Evolutionary conservation across 2,113 vertebrate genomes (phyloP), one percentile per base, ranked within the genome.

Genomic region (Podocnemis expansa): DNA sequence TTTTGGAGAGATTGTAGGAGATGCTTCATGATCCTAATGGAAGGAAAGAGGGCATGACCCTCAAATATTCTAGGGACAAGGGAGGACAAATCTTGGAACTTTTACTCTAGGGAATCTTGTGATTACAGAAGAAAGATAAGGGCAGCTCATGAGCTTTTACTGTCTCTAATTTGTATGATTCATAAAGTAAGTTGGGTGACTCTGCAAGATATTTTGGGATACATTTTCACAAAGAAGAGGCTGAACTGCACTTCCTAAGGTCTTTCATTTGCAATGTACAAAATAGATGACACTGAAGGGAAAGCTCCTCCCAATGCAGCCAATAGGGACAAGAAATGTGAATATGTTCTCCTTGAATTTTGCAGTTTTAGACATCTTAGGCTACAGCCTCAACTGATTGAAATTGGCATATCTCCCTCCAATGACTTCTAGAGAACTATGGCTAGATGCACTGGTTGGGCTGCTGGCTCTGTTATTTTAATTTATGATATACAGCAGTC

Each of bases 401-500:
- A n/a, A n/a, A n/a, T n/a, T n/a, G 29, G 14, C 1, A 3, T 45
- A 67, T 1, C 27, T 82, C 14, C 56, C 27, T 82, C 14, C 56
- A 78, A 34, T 4, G 52, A 8, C 3, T 85, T n/a, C 0, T 11
- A 49, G 24, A 8, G 17, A 49, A 52, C 29, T 63, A 1, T 5
- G 14, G 10, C 17, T 89, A 3, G 38, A 25, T 67, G 60, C 14
- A 67, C n/a, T 34, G 34, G 38, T 10, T 43, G 38, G 12, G n/a
- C 10, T 43, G 38, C 11, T 43, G 24, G 22, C 70, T 25, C 38
- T 75, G 24, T 75, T 75, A 75, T 75, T 75, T 75, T 75, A 17
- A 13, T 85, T 29, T 81, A 85, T 3, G 79, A n/a, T 41, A 92
- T 90, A 83, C 82, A 93, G 83, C 54, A 85, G 29, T 16, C 85